These are phyloP conservation scores for Apocrypta bakeri DNA, from an alignment of 1,140 invertebrate genomes.

Conservation along the genomic window DNA sequence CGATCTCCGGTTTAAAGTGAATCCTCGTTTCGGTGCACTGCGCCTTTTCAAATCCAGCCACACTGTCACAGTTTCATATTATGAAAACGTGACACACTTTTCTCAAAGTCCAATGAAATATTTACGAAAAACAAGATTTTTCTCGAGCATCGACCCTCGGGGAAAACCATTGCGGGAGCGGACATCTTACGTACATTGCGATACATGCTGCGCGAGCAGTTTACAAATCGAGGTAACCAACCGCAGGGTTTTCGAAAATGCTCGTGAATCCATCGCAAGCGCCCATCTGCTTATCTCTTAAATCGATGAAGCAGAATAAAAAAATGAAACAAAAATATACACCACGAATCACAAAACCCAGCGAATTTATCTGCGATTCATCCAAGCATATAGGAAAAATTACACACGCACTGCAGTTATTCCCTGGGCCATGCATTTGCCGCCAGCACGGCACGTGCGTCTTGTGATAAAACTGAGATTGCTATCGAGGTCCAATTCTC, in stretches of 20 bases:
- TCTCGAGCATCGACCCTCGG: not conserved
- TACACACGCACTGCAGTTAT: not conserved
- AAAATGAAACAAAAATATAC: slow-evolving; percentile 32
- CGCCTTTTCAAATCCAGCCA: not conserved
- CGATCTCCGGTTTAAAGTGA: not conserved
- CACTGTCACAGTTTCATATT: not conserved
- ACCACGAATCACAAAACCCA: slow-evolving; percentile 44
- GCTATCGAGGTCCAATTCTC: slow-evolving; percentile 54
- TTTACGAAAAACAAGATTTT: not conserved
- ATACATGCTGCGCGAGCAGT: slow-evolving; percentile 1
- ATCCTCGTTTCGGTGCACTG: not conserved
- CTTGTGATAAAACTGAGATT: slow-evolving; percentile 61
- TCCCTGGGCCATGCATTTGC: not conserved
- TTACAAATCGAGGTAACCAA: not conserved
- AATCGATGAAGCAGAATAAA: not conserved
- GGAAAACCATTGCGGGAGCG: not conserved
- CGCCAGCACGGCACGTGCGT: not conserved
- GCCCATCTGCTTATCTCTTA: too few relatives aligned
- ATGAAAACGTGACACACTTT: not conserved
- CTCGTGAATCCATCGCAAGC: too few relatives aligned
- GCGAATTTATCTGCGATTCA: slow-evolving; percentile 47
- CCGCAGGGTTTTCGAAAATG: too few relatives aligned
- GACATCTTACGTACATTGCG: not conserved
- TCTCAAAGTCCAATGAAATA: not conserved
- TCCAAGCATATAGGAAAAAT: slow-evolving; percentile 1